These are phyloP conservation scores for Lucifuga dentata DNA, from an alignment of 2,113 vertebrate species.

Conservation along the genomic window DNA sequence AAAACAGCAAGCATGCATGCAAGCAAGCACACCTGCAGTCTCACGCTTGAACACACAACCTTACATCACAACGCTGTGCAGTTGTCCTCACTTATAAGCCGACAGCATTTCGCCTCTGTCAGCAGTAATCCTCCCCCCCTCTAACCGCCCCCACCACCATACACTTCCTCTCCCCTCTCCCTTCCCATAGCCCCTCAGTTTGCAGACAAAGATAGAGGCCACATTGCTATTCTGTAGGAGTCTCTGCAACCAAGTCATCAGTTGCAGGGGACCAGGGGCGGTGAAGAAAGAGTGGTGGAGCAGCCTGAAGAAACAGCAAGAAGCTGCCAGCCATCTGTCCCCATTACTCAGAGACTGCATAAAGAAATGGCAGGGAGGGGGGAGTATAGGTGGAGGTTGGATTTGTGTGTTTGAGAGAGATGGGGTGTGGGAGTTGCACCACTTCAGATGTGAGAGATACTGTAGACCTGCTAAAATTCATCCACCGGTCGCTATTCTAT, in stretches of 20 bases:
- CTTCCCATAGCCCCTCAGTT: constrained; percentile 54
- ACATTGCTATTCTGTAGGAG: constrained; percentile 75
- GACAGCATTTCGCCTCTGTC: constrained; percentile 73
- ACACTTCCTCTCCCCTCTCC: constrained; percentile 4
- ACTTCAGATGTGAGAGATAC: constrained; percentile 11
- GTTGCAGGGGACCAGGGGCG: constrained; percentile 64
- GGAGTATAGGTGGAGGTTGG: background rate
- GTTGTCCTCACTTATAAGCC: constrained; percentile 70
- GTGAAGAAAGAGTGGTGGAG: constrained; percentile 39
- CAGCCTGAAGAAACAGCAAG: constrained; percentile 72
- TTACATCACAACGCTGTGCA: constrained; percentile 50
- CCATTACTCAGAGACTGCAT: constrained; percentile 72
- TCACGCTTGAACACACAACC: constrained; percentile 35
- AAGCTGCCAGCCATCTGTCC: constrained; percentile 75
- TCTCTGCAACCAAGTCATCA: constrained; percentile 73
- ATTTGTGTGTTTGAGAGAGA: constrained; percentile 9
- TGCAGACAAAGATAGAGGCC: constrained; percentile 53
- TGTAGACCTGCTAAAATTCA: constrained; percentile 12
- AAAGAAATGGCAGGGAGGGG: constrained; percentile 43
- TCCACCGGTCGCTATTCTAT: no score
- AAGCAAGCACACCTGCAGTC: constrained; percentile 61
- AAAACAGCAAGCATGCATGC: constrained; percentile 10
- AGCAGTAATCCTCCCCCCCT: constrained; percentile 77
- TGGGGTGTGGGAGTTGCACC: constrained; percentile 10
- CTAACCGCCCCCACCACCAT: constrained; percentile 51